These are phyloP conservation scores for Spheniscus mendiculus DNA, from an alignment of 2,113 vertebrate genomes.

Conservation along the genomic window DNA sequence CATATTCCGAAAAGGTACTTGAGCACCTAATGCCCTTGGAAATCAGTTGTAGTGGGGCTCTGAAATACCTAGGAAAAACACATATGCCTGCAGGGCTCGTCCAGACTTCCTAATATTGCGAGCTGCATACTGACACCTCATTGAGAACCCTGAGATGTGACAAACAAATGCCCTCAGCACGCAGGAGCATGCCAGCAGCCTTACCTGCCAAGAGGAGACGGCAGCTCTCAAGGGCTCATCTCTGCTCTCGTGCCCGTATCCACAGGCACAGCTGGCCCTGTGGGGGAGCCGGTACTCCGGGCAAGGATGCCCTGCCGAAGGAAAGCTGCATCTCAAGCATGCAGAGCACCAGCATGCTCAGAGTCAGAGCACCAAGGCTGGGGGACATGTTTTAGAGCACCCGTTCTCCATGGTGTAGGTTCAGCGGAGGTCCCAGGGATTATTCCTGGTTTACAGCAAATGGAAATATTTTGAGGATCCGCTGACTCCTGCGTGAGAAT, in stretches of 20 bases:
- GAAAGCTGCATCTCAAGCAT: not conserved
- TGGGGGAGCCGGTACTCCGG: accelerated
- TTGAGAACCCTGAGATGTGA: not conserved
- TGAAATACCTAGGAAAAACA: not conserved
- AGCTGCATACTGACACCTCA: not conserved
- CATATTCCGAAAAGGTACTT: not conserved
- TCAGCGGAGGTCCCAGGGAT: not conserved
- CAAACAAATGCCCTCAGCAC: accelerated
- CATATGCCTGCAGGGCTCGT: accelerated
- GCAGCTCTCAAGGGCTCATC: not conserved
- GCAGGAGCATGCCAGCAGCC: not conserved
- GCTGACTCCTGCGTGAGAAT: not conserved
- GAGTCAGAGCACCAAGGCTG: not conserved
- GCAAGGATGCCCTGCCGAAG: not conserved
- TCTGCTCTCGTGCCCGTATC: accelerated
- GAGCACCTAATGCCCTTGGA: not conserved
- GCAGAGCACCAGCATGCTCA: not conserved
- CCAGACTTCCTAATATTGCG: accelerated
- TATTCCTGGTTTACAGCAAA: not conserved
- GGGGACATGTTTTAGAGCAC: not conserved
- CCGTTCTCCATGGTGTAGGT: not conserved
- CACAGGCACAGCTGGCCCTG: not conserved
- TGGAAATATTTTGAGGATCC: not conserved
- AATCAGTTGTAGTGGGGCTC: not conserved
- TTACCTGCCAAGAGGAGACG: not conserved